phyloP scores from a whole-genome alignment of 1,140 invertebrate species.

The fruit fly (Drosophila melanogaster) region Release_6_plus_ISO1_MT NT_037436.4:12794001-12794500 shows the following conservation, averaged over 20 bases:
- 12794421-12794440: slow-evolving; percentile 85
- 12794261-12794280: slow-evolving; percentile 75
- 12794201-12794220: slow-evolving; percentile 79
- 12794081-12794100: slow-evolving; percentile 75
- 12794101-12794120: slow-evolving; percentile 74
- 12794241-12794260: slow-evolving; percentile 73
- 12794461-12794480: slow-evolving; percentile 84
- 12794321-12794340: neutral
- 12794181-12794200: slow-evolving; percentile 71
- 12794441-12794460: slow-evolving; percentile 85
- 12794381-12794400: slow-evolving; percentile 59
- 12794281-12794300: slow-evolving; percentile 69
- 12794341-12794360: neutral
- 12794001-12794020: slow-evolving; percentile 31
- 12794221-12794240: slow-evolving; percentile 64
- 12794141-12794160: slow-evolving; percentile 63
- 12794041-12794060: neutral
- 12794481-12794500: slow-evolving; percentile 86
- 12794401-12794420: slow-evolving; percentile 82
- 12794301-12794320: slow-evolving; percentile 62
- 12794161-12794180: slow-evolving; percentile 74
- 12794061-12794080: slow-evolving; percentile 75
- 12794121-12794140: slow-evolving; percentile 70
- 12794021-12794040: neutral
- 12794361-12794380: slow-evolving; percentile 24